phyloP scores from a whole-genome alignment of 1,140 invertebrate species.

The Apis florea region DNA sequence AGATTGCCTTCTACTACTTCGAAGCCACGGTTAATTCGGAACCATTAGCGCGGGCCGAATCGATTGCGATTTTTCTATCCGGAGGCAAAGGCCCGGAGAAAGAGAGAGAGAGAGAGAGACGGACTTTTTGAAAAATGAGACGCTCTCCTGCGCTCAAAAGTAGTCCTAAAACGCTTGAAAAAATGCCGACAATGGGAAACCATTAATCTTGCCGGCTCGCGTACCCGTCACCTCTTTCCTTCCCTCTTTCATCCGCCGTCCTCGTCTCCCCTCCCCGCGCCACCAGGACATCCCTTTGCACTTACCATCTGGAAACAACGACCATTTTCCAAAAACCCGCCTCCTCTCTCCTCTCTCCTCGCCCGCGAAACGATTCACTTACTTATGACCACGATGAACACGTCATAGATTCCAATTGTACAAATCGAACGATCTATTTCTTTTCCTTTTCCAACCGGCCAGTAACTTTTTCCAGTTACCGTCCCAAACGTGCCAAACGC shows the following conservation, averaged over 20 bases:
- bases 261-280: constrained; percentile 49
- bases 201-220: constrained; percentile 72
- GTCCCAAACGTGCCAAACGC: too few species aligned
- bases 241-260: constrained; percentile 51
- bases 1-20: too few species aligned
- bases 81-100: constrained; percentile 12
- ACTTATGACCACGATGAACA: too few species aligned
- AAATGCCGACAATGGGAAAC: constrained; percentile 74
- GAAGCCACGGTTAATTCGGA: constrained; percentile 64
- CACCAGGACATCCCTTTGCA: constrained; percentile 70
- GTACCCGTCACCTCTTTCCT: constrained; percentile 58
- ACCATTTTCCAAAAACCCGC: constrained; percentile 54
- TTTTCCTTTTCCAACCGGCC: too few species aligned
- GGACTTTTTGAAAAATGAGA: constrained; percentile 74
- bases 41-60: constrained; percentile 70
- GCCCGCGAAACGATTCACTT: neutral
- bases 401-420: too few species aligned
- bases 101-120: too few species aligned
- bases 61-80: constrained; percentile 68
- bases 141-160: constrained; percentile 69
- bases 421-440: too few species aligned
- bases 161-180: constrained; percentile 73
- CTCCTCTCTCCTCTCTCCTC: neutral
- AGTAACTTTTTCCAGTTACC: too few species aligned
- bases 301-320: constrained; percentile 62